Conservation (phyloP, 2,888 invertebrate species). For the Iselma pallidipennis region DNA sequence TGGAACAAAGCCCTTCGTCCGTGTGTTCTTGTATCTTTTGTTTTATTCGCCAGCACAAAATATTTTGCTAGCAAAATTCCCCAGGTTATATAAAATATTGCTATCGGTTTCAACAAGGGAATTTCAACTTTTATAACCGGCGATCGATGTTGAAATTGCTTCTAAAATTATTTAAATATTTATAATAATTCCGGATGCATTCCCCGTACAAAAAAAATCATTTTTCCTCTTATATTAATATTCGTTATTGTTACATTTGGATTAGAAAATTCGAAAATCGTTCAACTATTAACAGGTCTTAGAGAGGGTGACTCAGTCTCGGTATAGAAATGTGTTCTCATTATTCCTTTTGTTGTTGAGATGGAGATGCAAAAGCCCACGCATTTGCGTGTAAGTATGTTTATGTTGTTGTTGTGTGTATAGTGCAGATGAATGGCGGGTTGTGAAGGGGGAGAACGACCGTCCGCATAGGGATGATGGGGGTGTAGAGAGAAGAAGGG, state of each 20-base stretch:
- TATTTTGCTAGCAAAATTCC: slow-evolving; percentile 51
- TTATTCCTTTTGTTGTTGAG: neutral
- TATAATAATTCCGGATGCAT: too few relatives aligned
- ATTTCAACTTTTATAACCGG: slow-evolving; percentile 40
- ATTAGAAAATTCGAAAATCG: neutral
- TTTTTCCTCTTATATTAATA: neutral
- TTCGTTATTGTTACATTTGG: neutral
- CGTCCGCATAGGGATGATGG: slow-evolving; percentile 31
- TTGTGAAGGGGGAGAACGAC: slow-evolving; percentile 19
- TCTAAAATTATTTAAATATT: slow-evolving; percentile 26
- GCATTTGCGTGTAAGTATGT: slow-evolving; percentile 37
- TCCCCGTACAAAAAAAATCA: neutral
- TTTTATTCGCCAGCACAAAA: slow-evolving; percentile 45
- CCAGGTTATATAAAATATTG: slow-evolving; percentile 52
- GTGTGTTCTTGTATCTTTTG: slow-evolving; percentile 46
- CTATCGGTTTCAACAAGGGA: slow-evolving; percentile 39
- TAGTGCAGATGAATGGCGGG: slow-evolving; percentile 36
- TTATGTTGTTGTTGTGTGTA: slow-evolving; percentile 33
- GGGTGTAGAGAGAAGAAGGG: slow-evolving; percentile 40
- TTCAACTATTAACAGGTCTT: neutral
- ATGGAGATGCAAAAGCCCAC: slow-evolving; percentile 25
- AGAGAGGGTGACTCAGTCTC: slow-evolving; percentile 14
- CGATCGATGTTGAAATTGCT: slow-evolving; percentile 34
- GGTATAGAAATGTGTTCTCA: slow-evolving; percentile 10
- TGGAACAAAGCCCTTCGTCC: slow-evolving; percentile 52